Percentiles rank a stretch among this genome's conserved stretches.
Conservation (phyloP, 2,888 invertebrate genomes). For the Amphipyra berbera region DNA sequence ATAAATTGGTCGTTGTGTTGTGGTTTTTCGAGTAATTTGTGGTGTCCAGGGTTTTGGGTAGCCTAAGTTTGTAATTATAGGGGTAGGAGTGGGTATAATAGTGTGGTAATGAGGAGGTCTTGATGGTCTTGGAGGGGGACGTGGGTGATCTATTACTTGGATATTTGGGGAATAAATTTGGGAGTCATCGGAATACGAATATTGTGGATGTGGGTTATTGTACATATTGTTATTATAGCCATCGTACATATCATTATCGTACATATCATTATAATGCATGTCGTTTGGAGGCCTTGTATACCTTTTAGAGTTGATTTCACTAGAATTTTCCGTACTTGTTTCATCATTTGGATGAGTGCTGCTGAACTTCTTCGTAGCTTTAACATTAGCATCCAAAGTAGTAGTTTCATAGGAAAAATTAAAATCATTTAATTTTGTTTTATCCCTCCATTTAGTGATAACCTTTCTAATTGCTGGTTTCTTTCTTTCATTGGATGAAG, state of each 20-base stretch:
- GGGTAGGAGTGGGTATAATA: slow-evolving; percentile 76
- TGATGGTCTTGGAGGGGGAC: too few species aligned
- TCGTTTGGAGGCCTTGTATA: slow-evolving; percentile 45
- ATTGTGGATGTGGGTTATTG: slow-evolving; percentile 69
- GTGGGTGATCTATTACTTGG: slow-evolving; percentile 71
- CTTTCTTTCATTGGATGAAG: slow-evolving; percentile 52
- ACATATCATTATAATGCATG: slow-evolving; percentile 62
- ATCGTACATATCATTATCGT: slow-evolving; percentile 47
- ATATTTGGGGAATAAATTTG: slow-evolving; percentile 76
- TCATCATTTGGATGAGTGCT: slow-evolving; percentile 59
- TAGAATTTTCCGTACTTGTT: slow-evolving; percentile 59
- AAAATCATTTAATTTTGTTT: slow-evolving; percentile 82
- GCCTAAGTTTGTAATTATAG: slow-evolving; percentile 85
- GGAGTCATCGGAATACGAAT: slow-evolving; percentile 68
- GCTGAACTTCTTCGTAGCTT: slow-evolving; percentile 51
- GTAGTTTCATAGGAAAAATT: slow-evolving; percentile 80
- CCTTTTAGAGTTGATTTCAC: slow-evolving; percentile 64
- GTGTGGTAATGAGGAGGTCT: slow-evolving; percentile 76
- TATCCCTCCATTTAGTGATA: slow-evolving; percentile 88
- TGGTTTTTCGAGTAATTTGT: slow-evolving; percentile 65
- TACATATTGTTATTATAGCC: slow-evolving; percentile 62
- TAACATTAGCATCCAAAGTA: slow-evolving; percentile 62
- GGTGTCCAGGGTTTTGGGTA: slow-evolving; percentile 78
- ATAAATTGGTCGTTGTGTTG: slow-evolving; percentile 73
- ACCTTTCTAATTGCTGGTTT: slow-evolving; percentile 83